phyloP scores from a whole-genome alignment of 2,888 invertebrate species.

The Pristionchus japonicus region DNA sequence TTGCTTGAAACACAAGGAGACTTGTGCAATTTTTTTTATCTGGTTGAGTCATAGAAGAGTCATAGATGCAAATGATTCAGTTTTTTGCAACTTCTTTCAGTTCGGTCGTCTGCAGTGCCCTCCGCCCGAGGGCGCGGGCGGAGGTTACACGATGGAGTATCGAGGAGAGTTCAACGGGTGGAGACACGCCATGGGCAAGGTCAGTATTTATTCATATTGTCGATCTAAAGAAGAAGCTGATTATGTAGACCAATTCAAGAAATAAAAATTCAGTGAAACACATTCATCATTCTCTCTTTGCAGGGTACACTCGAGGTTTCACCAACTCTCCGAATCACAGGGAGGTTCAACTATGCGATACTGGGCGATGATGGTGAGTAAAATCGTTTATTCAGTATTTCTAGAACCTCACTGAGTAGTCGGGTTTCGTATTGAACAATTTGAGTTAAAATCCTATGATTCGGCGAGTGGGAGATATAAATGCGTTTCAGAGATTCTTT shows the following conservation, averaged over 20 bases:
- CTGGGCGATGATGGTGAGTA: constrained; percentile 11
- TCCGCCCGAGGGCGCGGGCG: not conserved
- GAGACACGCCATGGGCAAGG: constrained; percentile 38
- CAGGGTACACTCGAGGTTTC: constrained; percentile 32
- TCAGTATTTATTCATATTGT: not conserved
- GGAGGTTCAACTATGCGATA: constrained; percentile 29
- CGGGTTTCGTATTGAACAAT: too few species aligned
- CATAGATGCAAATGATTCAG: too few species aligned
- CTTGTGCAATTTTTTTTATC: too few species aligned
- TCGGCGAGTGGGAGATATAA: too few species aligned
- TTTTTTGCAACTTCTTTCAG: too few species aligned
- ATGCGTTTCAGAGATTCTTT: too few species aligned
- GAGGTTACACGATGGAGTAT: constrained; percentile 24
- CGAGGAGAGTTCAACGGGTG: constrained; percentile 42
- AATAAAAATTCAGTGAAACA: not conserved
- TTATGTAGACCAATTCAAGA: not conserved
- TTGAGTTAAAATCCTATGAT: too few species aligned
- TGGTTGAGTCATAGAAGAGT: too few species aligned
- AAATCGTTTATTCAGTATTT: not conserved
- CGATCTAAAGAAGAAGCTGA: not conserved
- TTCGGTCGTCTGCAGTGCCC: constrained; percentile 34
- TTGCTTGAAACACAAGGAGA: too few species aligned
- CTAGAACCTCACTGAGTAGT: too few species aligned
- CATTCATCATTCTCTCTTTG: not conserved
- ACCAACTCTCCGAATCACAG: not conserved